Percentiles rank a stretch among this genome's conserved stretches.
phyloP scores from a whole-genome alignment of 2,797 vertebrate genomes.

The Halcyon leucocephala region DNA sequence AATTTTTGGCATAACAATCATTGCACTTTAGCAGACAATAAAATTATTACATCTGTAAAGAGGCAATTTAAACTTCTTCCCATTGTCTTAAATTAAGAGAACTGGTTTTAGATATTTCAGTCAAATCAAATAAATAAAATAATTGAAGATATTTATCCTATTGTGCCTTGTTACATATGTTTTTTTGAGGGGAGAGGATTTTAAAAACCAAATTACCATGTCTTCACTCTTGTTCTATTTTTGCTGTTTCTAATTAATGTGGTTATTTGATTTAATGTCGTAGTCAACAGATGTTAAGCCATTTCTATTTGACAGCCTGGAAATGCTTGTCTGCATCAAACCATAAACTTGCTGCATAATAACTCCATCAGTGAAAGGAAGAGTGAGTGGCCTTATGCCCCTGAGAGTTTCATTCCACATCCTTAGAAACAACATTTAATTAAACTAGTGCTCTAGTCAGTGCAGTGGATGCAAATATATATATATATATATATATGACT shows the following conservation, averaged over 20 bases:
- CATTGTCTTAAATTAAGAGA: not conserved
- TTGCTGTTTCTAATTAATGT: not conserved
- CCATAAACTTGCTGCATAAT: not conserved
- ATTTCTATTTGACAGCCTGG: not conserved
- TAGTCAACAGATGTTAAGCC: not conserved
- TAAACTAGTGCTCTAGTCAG: not conserved
- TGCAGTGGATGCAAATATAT: not conserved
- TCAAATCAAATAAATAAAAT: slow-evolving; percentile 32
- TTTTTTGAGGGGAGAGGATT: not conserved
- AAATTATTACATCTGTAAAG: not conserved
- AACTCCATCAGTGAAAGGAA: not conserved
- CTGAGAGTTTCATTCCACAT: not conserved
- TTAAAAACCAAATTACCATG: fast-evolving
- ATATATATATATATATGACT: not conserved
- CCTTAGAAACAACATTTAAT: not conserved
- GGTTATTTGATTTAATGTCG: not conserved
- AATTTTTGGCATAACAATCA: not conserved
- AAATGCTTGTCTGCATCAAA: not conserved
- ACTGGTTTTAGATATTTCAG: slow-evolving; percentile 20
- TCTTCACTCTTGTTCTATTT: not conserved
- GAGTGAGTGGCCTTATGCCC: not conserved
- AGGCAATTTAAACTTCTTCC: not conserved
- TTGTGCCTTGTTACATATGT: slow-evolving; percentile 39
- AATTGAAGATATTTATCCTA: not conserved
- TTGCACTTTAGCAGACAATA: slow-evolving; percentile 19